These are phyloP conservation scores for Enteromius treurensis DNA, from an alignment of 2,797 vertebrate genomes.

Conservation along the genomic window DNA sequence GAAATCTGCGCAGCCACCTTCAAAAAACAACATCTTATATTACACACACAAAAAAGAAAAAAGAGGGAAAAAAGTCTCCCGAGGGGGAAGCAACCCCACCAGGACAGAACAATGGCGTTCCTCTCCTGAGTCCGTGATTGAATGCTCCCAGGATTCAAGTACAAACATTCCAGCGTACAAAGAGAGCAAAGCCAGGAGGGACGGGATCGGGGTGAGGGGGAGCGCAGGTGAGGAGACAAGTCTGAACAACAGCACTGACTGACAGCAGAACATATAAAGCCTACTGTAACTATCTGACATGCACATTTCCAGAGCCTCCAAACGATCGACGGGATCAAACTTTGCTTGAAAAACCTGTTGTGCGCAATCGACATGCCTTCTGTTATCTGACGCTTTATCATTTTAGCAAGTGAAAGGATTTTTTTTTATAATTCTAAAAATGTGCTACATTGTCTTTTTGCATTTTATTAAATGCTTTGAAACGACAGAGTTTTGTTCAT, in stretches of 20 bases:
- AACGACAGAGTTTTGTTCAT: background rate
- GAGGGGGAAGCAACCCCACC: constrained; percentile 31
- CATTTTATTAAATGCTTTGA: background rate
- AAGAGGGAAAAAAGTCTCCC: background rate
- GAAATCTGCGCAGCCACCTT: background rate
- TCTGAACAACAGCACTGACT: constrained; percentile 54
- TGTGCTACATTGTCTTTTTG: background rate
- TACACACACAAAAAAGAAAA: background rate
- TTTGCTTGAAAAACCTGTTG: background rate
- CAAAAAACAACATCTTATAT: constrained; percentile 20
- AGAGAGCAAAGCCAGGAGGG: constrained; percentile 43
- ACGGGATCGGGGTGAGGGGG: constrained; percentile 6
- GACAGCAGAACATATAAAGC: background rate
- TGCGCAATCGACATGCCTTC: background rate
- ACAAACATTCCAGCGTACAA: constrained; percentile 69
- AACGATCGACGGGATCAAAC: background rate
- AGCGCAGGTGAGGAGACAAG: constrained; percentile 56
- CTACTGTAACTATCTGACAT: background rate
- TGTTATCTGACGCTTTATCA: background rate
- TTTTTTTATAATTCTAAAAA: background rate
- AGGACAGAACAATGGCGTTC: constrained; percentile 55
- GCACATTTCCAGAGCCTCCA: background rate
- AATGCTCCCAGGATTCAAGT: constrained; percentile 62
- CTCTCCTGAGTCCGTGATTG: constrained; percentile 41
- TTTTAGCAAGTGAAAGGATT: background rate